Evolutionary conservation across 1,140 invertebrate genomes (phyloP), one percentile per base, ranked within the genome.

Genomic region (Hycleus phaleratus): DNA sequence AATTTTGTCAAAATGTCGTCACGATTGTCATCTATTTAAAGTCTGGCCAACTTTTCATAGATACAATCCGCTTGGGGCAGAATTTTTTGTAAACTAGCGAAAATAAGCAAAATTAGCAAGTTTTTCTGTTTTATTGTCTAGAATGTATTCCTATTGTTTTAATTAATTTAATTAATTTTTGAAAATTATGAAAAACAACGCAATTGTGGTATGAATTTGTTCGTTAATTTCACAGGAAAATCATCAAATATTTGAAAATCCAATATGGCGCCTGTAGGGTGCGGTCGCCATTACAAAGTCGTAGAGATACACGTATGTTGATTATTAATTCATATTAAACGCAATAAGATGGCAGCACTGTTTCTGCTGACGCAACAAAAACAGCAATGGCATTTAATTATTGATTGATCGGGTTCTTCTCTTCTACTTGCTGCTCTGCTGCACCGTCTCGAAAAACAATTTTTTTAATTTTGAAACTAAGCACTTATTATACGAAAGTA

Each of bases 261-360:
- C 51, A 53, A 53, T 53, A 53, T 53, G 51, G 51, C 51, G 51
- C 51, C 51, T 4, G 4, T 53, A 53, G 51, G 51, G 51, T 42
- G 51, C 51, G 51, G 51, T 53, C 51, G 51, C 51, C 51, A 53
- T 53, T 45, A 53, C 38, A 45, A 44, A 53, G 51, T 53, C 51
- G 45, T 45, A 45, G 44, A 46, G 24, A 11, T 25, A 25, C 46
- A 52, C 51, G 25, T 32, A 32, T 32, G 32, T 7, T 32, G 32
- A 5, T 4, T 2, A 5, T 32, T 5, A 32, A 32, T 32, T 42
- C 51, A 45, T 44, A 53, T 53, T 44, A 46, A 42, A 32, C 39
- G 49, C 39, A 53, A 43, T 44, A 25, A 52, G 51, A 53, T 42
- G 51, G 51, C 51, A 44, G 51, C 25, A 53, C 32, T 32, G 45